A percentile compares a stretch with the other conserved stretches of the same genome.
These are phyloP conservation scores for Chaetogeoica ovagalla DNA, from an alignment of 2,888 invertebrate species.

Conservation along the genomic window DNA sequence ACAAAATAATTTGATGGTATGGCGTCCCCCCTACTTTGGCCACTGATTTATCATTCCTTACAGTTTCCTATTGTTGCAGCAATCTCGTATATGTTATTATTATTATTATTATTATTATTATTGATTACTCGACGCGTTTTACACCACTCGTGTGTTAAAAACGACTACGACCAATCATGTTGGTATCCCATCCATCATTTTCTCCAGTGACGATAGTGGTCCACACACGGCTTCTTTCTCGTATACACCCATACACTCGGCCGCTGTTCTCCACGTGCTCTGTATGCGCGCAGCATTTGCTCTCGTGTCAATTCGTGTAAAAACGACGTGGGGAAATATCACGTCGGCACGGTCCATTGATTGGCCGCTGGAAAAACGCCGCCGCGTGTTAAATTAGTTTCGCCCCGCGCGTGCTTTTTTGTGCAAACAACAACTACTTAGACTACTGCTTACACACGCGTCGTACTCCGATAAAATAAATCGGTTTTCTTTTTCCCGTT, in stretches of 20 bases:
- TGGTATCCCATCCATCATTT: conserved; percentile 37
- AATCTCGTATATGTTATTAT: no score
- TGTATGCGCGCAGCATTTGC: conserved; percentile 4
- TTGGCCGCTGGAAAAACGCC: conserved; percentile 4
- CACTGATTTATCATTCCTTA: no score
- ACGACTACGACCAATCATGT: background rate
- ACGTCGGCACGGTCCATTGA: conserved; percentile 18
- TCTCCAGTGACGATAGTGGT: background rate
- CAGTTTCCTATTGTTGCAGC: no score
- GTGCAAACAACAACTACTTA: no score
- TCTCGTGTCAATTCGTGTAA: conserved; percentile 33
- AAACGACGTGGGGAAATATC: conserved; percentile 30
- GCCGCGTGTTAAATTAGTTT: conserved; percentile 2
- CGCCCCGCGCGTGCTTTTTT: background rate
- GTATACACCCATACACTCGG: background rate
- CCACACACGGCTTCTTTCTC: background rate
- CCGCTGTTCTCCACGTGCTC: no score
- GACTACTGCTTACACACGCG: no score
- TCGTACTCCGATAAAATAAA: conserved; percentile 4
- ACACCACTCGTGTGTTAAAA: background rate
- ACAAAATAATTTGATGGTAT: no score
- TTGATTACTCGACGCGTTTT: no score
- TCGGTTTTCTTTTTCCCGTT: background rate
- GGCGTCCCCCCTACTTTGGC: no score
- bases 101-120: no score